Base-by-base conservation (phyloP, 2,113 vertebrate genomes). In the Etheostoma spectabile region DNA sequence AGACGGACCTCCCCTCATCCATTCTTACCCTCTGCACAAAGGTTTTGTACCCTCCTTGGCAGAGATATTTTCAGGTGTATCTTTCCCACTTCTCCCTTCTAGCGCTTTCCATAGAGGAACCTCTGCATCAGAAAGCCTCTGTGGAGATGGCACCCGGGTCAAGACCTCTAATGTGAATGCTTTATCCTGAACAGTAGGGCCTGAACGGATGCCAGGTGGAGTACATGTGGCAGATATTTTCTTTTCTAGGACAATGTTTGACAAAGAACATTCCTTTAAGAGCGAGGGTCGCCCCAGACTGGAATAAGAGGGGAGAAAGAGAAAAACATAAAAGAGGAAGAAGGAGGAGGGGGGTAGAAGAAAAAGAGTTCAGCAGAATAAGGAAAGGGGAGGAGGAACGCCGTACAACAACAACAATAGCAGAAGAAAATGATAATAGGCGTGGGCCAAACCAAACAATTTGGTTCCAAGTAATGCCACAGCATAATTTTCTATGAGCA, bases 1-100 rank as follows among this genome's bases (percentile, higher is more conserved):
- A 82, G 30, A 70, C 24, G 3, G 38, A 42, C 38, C 10, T 2
- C 77, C 82, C 88, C 80, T 73, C 62, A n/a, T 77, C 79, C 77
- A 75, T 56, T 87, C 93, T 94, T 94, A 94, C 94, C 94, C 93
- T 84, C 85, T 79, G 77, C 91, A 85, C 80, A 87, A 74, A 86
- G 74, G 64, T 59, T 88, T 78, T 80, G 74, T 6, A 84, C 65
- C 72, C 57, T 82, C 87, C 78, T 60, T 63, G 21, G 55, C 76
- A 84, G 81, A 82, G 64, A 30, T 76, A 33, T 65, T 74, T 86
- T 88, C 74, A 66, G 83, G 56, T n/a, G 53, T 74, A 42, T 86
- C 86, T 71, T 77, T 79, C 66, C 68, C 87, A 77, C 30, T 85
- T 74, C 71, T 93, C 46, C 49, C 89, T 63, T 94, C 94, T 68